Conservation (phyloP, 2,888 invertebrate genomes). For the Eristalis pertinax region DNA sequence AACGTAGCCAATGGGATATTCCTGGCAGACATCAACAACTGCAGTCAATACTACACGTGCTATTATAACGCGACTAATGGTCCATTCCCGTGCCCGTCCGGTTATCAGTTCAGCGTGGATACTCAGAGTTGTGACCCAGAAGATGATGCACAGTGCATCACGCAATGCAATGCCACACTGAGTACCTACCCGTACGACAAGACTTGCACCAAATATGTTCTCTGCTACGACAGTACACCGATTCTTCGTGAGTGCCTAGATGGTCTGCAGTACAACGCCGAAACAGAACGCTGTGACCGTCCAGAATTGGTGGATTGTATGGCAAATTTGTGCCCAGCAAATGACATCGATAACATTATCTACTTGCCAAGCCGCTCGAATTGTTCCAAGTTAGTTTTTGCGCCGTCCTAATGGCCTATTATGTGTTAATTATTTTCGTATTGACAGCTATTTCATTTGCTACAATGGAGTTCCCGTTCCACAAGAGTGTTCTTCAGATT, state of each 20-base stretch:
- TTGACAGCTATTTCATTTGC: slow-evolving; percentile 76
- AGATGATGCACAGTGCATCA: slow-evolving; percentile 74
- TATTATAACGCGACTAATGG: slow-evolving; percentile 71
- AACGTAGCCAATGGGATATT: slow-evolving; percentile 74
- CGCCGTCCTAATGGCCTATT: not conserved
- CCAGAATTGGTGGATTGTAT: slow-evolving; percentile 78
- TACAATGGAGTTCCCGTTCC: slow-evolving; percentile 75
- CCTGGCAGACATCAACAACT: slow-evolving; percentile 74
- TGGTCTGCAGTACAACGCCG: slow-evolving; percentile 77
- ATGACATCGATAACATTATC: slow-evolving; percentile 75
- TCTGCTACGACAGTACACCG: slow-evolving; percentile 75
- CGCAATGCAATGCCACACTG: slow-evolving; percentile 74
- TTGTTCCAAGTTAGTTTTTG: slow-evolving; percentile 75
- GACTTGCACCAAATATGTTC: slow-evolving; percentile 78
- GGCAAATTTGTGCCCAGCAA: slow-evolving; percentile 76
- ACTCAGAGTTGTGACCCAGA: slow-evolving; percentile 74
- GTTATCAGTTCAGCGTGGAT: slow-evolving; percentile 58
- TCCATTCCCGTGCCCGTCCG: slow-evolving; percentile 70
- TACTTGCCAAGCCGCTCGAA: slow-evolving; percentile 75
- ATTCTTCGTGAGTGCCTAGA: slow-evolving; percentile 76
- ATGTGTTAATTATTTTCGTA: not conserved
- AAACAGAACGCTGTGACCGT: slow-evolving; percentile 78
- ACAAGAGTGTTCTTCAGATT: slow-evolving; percentile 75
- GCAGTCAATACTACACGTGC: slow-evolving; percentile 76
- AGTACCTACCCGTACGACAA: slow-evolving; percentile 76